phyloP scores from a whole-genome alignment of 2,797 vertebrate species.

The Phataginus tetradactyla region DNA sequence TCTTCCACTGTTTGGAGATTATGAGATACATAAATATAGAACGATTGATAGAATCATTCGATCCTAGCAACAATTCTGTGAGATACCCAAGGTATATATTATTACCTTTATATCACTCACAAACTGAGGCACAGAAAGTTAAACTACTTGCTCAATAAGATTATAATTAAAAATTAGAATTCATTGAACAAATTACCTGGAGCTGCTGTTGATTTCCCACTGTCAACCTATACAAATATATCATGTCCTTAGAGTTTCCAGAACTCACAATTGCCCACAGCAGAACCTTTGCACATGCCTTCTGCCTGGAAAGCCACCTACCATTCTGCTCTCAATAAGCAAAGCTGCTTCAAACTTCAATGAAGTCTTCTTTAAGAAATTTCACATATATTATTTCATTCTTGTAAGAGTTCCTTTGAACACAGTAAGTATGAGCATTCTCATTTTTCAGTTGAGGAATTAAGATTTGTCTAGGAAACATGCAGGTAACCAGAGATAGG shows the following conservation, averaged over 20 bases:
- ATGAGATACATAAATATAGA: too few relatives aligned
- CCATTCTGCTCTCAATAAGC: neutral
- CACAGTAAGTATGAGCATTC: neutral
- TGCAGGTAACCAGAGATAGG: neutral
- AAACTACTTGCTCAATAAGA: constrained; percentile 26
- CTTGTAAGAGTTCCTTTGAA: neutral
- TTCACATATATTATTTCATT: constrained; percentile 35
- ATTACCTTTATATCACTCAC: neutral
- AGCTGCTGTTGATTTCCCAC: neutral
- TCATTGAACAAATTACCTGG: constrained; percentile 18
- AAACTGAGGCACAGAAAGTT: constrained; percentile 16
- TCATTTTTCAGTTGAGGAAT: constrained; percentile 20
- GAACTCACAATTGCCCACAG: constrained; percentile 6
- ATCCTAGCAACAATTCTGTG: neutral
- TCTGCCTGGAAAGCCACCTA: neutral
- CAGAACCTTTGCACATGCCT: neutral
- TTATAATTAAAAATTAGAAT: constrained; percentile 57
- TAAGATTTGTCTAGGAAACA: constrained; percentile 40
- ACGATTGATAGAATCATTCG: neutral
- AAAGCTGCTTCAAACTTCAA: neutral
- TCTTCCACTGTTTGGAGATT: neutral
- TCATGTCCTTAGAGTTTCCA: neutral
- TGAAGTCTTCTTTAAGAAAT: neutral
- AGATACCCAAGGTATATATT: neutral
- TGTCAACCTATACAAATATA: neutral